Conservation (phyloP, 2,797 vertebrate species). For the Nasua narica region DNA sequence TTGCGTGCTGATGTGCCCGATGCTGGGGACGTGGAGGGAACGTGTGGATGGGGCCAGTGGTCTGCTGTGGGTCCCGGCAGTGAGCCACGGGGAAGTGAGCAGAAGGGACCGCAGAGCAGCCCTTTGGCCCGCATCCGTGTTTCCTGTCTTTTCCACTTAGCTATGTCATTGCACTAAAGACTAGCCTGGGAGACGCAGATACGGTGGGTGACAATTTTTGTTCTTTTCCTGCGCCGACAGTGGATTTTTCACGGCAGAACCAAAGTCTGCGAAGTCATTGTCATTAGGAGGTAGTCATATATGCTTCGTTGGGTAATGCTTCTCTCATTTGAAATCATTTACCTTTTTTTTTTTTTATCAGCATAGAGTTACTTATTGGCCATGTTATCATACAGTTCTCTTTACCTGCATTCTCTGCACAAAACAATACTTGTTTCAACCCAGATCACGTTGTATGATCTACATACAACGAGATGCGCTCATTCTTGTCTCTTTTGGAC, state of each 20-base stretch:
- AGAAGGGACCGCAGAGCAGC: neutral
- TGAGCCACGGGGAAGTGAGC: neutral
- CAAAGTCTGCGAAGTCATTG: neutral
- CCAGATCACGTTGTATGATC: too few species aligned
- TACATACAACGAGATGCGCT: too few species aligned
- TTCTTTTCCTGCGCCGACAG: neutral
- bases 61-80: neutral
- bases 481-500: neutral
- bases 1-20: neutral
- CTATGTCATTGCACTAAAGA: neutral
- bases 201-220: neutral
- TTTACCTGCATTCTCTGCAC: neutral
- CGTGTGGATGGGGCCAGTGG: neutral
- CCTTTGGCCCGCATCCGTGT: fast-evolving
- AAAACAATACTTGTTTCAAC: neutral
- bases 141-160: neutral
- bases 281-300: neutral
- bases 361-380: neutral
- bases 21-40: neutral
- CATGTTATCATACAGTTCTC: neutral
- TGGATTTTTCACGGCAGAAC: neutral
- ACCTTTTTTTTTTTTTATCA: neutral
- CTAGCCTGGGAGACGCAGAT: neutral
- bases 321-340: too few species aligned
- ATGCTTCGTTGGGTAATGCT: neutral